Evolutionary conservation across 2,888 invertebrate species (phyloP).

Genomic region (Xiphydria camelus): DNA sequence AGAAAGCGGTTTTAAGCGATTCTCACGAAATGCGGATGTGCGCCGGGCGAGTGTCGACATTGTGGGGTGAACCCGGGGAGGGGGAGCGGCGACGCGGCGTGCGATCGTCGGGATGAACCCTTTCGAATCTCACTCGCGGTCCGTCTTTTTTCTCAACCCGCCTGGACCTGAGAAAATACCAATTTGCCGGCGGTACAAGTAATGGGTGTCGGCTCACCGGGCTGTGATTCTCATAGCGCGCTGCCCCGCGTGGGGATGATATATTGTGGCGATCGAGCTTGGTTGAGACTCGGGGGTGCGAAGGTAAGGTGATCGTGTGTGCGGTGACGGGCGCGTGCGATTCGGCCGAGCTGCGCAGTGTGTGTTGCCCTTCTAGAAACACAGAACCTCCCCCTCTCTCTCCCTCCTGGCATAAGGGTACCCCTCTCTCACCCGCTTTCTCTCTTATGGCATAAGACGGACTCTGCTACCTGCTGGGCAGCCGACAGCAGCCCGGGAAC

Average conservation of each 20-base stretch:
- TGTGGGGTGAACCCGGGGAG: no score
- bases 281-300: constrained; percentile 33
- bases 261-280: constrained; percentile 23
- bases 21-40: no score
- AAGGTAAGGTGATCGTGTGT: constrained; percentile 29
- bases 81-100: no score
- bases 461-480: constrained; percentile 6
- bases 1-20: no score
- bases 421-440: constrained; percentile 4
- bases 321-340: constrained; percentile 9
- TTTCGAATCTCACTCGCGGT: constrained; percentile 9
- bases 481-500: constrained; percentile 20
- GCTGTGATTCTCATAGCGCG: constrained; percentile 20
- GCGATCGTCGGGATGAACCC: constrained; percentile 16
- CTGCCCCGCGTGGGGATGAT: constrained; percentile 23
- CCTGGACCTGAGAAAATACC: constrained; percentile 33
- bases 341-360: constrained; percentile 22
- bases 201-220: constrained; percentile 34
- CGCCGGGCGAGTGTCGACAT: no score
- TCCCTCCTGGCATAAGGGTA: constrained; percentile 18
- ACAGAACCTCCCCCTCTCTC: constrained; percentile 30
- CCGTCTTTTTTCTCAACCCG: constrained; percentile 11
- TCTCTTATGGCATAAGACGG: constrained; percentile 5
- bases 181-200: constrained; percentile 25
- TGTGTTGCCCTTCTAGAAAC: constrained; percentile 42